phyloP scores from a whole-genome alignment of 2,797 vertebrate genomes.

The Acrossocheilus wenchowensis region DNA sequence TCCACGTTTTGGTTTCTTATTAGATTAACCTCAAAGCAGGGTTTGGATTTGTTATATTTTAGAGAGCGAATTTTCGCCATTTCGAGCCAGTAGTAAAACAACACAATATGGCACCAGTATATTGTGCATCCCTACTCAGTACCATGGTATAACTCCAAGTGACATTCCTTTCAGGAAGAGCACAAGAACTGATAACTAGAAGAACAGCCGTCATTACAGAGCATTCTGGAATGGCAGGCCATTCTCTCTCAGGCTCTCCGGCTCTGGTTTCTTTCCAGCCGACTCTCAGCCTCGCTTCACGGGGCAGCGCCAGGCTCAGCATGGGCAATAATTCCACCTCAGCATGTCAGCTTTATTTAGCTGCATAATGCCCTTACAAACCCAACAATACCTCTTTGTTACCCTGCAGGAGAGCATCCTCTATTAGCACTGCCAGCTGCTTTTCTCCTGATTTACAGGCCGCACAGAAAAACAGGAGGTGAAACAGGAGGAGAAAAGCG shows the following conservation, averaged over 20 bases:
- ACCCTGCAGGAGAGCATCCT: conserved; percentile 78
- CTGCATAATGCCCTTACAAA: conserved; percentile 68
- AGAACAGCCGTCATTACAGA: conserved; percentile 12
- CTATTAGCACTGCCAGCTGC: conserved; percentile 77
- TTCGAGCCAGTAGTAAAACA: background rate
- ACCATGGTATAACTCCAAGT: background rate
- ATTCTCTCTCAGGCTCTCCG: conserved; percentile 43
- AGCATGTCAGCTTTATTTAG: conserved; percentile 80
- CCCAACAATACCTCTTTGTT: conserved; percentile 77
- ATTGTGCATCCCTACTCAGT: background rate
- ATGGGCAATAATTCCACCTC: conserved; percentile 74
- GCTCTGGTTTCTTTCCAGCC: conserved; percentile 43
- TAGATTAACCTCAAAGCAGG: background rate
- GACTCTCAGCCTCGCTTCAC: conserved; percentile 69
- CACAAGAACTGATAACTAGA: background rate
- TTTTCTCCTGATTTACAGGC: conserved; percentile 63
- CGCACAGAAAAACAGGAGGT: conserved; percentile 62
- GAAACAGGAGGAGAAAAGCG: conserved; percentile 45
- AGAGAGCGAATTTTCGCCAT: background rate
- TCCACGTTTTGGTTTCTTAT: background rate
- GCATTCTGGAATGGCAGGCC: conserved; percentile 41
- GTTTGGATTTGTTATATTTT: background rate
- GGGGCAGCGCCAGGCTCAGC: conserved; percentile 69
- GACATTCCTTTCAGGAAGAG: background rate
- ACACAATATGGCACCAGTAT: background rate